Percentiles rank a stretch among this genome's conserved stretches.
Conservation (phyloP, 2,113 vertebrate genomes). For the Alectura lathami region DNA sequence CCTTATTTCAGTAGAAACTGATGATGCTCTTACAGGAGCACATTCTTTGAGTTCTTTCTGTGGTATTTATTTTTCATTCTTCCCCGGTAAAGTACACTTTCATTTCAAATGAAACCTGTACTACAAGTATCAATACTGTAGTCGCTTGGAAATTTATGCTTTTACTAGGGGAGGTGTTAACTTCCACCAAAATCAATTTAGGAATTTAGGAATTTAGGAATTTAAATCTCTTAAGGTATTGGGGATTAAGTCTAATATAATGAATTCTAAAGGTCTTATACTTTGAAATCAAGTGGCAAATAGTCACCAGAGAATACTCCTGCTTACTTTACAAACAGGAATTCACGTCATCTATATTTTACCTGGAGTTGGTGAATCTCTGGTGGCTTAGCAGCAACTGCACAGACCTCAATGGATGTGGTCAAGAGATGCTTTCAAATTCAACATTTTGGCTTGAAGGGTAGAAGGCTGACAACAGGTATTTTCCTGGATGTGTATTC, state of each 20-base stretch:
- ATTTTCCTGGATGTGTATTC: not conserved
- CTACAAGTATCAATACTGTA: not conserved
- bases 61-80: not conserved
- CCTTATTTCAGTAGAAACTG: not conserved
- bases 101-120: not conserved
- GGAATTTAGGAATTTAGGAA: conserved; percentile 1
- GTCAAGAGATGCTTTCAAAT: not conserved
- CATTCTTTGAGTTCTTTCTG: not conserved
- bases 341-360: not conserved
- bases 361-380: not conserved
- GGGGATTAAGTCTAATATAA: not conserved
- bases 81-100: not conserved
- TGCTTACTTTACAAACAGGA: not conserved
- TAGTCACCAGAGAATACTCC: not conserved
- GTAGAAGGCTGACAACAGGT: not conserved
- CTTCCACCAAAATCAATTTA: not conserved
- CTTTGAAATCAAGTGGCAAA: not conserved
- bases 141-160: not conserved
- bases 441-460: not conserved
- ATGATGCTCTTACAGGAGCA: not conserved
- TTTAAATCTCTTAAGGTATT: conserved; percentile 1
- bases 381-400: not conserved
- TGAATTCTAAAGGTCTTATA: not conserved
- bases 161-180: not conserved
- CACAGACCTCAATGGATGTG: not conserved